phyloP scores from a whole-genome alignment of 2,888 invertebrate genomes.

The Protodeltote pygarga region DNA sequence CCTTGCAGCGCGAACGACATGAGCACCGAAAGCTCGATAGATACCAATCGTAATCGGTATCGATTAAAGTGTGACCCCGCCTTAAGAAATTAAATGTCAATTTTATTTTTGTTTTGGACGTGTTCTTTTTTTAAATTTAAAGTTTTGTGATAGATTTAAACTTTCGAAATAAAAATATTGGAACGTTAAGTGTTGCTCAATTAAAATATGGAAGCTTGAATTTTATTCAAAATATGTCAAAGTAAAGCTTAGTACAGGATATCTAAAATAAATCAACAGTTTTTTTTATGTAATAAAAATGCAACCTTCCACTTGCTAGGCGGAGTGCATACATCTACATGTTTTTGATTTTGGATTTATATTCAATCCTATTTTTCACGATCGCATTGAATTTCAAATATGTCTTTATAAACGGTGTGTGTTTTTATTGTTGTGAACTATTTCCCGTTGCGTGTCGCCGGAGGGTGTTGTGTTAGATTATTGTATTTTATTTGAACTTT shows the following conservation, averaged over 20 bases:
- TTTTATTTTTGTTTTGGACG: slow-evolving; percentile 23
- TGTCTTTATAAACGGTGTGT: slow-evolving; percentile 77
- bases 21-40: slow-evolving; percentile 66
- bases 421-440: slow-evolving; percentile 73
- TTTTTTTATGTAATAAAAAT: slow-evolving; percentile 55
- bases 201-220: too few species aligned
- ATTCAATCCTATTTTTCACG: slow-evolving; percentile 79
- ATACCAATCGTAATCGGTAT: slow-evolving; percentile 51
- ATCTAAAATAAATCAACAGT: slow-evolving; percentile 18
- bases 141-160: background rate
- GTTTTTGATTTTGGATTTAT: slow-evolving; percentile 69
- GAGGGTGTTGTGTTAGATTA: slow-evolving; percentile 66
- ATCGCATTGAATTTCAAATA: slow-evolving; percentile 84
- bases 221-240: background rate
- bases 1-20: slow-evolving; percentile 78
- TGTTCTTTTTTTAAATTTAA: slow-evolving; percentile 4
- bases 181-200: too few species aligned
- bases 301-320: slow-evolving; percentile 73
- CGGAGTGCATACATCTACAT: slow-evolving; percentile 66
- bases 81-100: slow-evolving; percentile 46
- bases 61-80: slow-evolving; percentile 56
- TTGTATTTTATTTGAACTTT: slow-evolving; percentile 31
- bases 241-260: slow-evolving; percentile 30
- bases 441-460: slow-evolving; percentile 67
- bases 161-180: too few species aligned